phyloP scores from a whole-genome alignment of 2,113 vertebrate species.

The Tauraco erythrolophus region DNA sequence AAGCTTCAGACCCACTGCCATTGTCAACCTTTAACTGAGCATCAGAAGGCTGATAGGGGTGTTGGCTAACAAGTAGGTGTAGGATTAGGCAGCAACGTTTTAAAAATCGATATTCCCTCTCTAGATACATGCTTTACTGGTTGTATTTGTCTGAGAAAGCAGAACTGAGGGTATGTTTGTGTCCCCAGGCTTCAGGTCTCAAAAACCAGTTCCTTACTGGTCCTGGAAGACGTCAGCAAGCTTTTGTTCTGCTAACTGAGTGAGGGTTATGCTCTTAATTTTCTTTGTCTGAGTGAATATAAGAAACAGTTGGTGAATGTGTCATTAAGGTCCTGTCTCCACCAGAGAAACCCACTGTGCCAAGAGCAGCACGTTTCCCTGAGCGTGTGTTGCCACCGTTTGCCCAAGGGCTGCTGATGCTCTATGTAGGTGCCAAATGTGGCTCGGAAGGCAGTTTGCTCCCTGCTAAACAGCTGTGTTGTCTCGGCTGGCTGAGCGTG shows the following conservation, averaged over 20 bases:
- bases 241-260: neutral
- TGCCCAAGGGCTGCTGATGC: neutral
- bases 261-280: neutral
- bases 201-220: neutral
- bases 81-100: neutral
- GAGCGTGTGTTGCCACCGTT: neutral
- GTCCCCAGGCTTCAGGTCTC: neutral
- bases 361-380: neutral
- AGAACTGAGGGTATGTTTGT: neutral
- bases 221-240: neutral
- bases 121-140: neutral
- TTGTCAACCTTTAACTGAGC: neutral
- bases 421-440: neutral
- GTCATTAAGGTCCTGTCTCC: neutral
- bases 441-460: neutral
- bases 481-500: neutral
- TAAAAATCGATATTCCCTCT: neutral
- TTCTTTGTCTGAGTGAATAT: neutral
- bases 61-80: neutral
- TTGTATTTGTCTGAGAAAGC: neutral
- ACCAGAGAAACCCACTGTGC: neutral
- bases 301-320: neutral
- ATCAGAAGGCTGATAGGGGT: neutral
- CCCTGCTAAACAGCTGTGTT: neutral
- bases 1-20: neutral